Evolutionary conservation across 2,888 invertebrate species (phyloP), one percentile per base, ranked within the genome.

Genomic region (Cosmia pyralina): DNA sequence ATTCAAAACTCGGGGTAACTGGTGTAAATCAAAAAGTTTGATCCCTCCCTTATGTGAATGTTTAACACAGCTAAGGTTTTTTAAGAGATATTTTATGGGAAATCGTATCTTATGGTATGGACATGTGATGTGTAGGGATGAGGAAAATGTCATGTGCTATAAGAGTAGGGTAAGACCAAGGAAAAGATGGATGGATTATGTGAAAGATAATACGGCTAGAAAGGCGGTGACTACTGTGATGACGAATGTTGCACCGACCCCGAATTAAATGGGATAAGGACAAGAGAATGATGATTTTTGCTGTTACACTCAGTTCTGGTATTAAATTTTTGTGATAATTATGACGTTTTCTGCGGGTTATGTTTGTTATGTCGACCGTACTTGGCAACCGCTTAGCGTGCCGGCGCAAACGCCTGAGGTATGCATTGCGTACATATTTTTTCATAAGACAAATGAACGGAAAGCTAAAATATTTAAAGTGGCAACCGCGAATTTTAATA

Each of bases 361-460:
- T 44, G 38, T 28, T 50, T n/a, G 15, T 64, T 64, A 0, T 34
- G 22, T 19, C 41, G 19, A 59, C 71, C 11, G 53, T 75, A 67
- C 55, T 75, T 68, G 67, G 76, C 67, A 75, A 59, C 60, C 22
- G 59, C 22, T 55, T 64, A 41, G 79, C 75, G 53, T 50, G 66
- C 63, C 69, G 34, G 57, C 38, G 38, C 17, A 59, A 75, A 75
- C 48, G 53, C 13, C 53, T 52, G 22, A 38, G 50, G 38, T 67
- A 79, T 67, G 70, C 67, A 53, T 75, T 75, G 46, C 59, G 64
- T 64, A 75, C 28, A 69, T 59, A 55, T 79, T 59, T 67, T 75
- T 79, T 64, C 38, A 70, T 28, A 75, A 79, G 66, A 46, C 66
- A 38, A 50, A 75, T 10, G 28, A 46, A 57, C n/a, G 69, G 41